Base-by-base conservation (phyloP, 2,113 vertebrate species). In the Heterotis niloticus region DNA sequence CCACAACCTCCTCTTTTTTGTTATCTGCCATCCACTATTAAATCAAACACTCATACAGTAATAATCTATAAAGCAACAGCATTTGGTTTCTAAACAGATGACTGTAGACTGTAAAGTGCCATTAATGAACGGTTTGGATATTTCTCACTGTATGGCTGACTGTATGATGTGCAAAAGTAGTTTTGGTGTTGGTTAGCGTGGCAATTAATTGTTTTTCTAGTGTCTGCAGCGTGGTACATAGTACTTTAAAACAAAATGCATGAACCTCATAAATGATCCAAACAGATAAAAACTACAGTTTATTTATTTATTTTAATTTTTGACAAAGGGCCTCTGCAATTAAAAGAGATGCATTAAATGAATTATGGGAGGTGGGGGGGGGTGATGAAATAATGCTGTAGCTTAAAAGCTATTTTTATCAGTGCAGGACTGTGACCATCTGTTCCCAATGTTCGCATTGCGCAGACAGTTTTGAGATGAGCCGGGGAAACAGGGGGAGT, bases 361-460 rank as follows among this genome's bases (percentile, higher is more conserved):
- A 44, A 77, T 80, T 77, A 64, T 51, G 17, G 62, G 69, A 72
- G 24, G 72, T 13, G 51, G 64, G 71, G 54, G 51, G 28, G 44
- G 62, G 66, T n/a, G n/a, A 78, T 75, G 57, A 66, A 76, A 78
- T 75, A 56, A 44, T 34, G 23, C 29, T 13, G 23, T 56, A 65
- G 51, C 34, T 59, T 79, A 64, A 68, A 71, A 78, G 44, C 60
- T 73, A 83, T 80, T 83, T 80, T 70, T 78, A 83, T 44, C 71
- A 5, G 20, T 10, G 60, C 51, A 52, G 60, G 67, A 78, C 78
- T 76, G 24, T 57, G 23, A 79, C 72, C 80, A 83, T 79, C 77
- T 83, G 82, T 76, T 81, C 56, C 2, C 5, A 24, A 34, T 26
- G 24, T 44, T 75, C 57, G 23, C 44, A 51, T 24, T 82, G 64